These are phyloP conservation scores for Prionace glauca DNA, from an alignment of 2,797 vertebrate species.

Conservation along the genomic window DNA sequence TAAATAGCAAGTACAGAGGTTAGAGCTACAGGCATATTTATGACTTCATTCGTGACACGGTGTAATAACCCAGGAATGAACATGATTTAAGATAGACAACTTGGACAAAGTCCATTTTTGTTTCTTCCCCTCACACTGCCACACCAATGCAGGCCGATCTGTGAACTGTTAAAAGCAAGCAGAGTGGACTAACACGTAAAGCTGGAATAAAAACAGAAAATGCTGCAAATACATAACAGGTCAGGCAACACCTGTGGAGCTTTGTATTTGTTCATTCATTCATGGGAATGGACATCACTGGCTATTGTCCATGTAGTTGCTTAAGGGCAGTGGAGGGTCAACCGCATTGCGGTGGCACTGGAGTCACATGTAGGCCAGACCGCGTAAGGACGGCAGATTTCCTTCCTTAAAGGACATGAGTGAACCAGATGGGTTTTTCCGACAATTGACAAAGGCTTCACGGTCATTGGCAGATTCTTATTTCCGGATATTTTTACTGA, in stretches of 20 bases:
- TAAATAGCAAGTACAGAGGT: constrained; percentile 18
- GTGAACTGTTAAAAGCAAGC: background rate
- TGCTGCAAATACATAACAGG: background rate
- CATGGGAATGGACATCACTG: too few relatives aligned
- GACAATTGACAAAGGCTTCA: too few relatives aligned
- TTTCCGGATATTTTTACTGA: too few relatives aligned
- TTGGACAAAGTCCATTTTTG: constrained; percentile 15
- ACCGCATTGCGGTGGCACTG: too few relatives aligned
- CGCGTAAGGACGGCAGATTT: too few relatives aligned
- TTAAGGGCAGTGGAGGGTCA: too few relatives aligned
- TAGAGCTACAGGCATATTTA: background rate
- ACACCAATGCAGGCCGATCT: background rate
- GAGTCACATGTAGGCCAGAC: too few relatives aligned
- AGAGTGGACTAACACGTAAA: background rate
- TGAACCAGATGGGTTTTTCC: too few relatives aligned
- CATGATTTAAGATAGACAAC: background rate
- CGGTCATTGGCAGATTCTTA: too few relatives aligned
- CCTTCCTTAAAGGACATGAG: too few relatives aligned
- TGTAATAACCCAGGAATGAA: background rate
- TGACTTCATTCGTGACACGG: background rate
- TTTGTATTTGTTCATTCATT: too few relatives aligned
- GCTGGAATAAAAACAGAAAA: background rate
- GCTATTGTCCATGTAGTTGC: too few relatives aligned
- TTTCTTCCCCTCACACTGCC: background rate
- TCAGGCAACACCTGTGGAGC: background rate